Evolutionary conservation across 1,140 invertebrate species (phyloP), one percentile per base, ranked within the genome.

Genomic region (Diploscapter pachys): DNA sequence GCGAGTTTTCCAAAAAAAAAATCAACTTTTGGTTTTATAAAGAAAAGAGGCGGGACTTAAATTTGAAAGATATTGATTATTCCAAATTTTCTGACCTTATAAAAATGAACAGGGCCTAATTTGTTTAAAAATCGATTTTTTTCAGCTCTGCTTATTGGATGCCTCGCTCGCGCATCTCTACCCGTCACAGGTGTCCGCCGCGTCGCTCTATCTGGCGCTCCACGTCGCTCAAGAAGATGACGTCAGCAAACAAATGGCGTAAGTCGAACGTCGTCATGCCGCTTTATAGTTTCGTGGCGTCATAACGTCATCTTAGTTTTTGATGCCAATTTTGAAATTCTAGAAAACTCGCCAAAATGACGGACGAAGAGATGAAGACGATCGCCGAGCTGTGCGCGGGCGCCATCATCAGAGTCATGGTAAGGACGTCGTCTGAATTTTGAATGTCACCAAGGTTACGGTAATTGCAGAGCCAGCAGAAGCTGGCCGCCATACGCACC

Each of bases 401-500:
- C 31, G 31, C 31, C 31, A 31, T 31, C 31, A 31, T 31, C 31
- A 31, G 31, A 31, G 31, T 31, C 31, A 31, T 31, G 31, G 31
- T 31, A 31, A 31, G 9, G 66, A 51, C 5, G 66, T 11, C 6
- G 9, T 68, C 48, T 48, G 8, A 6, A 51, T 68, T 48, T 54
- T 31, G 31, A 31, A 31, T 31, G 31, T 68, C 50, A 52, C 49
- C 48, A 51, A 68, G 51, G 66, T 55, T 8, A 53, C 50, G 11
- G 9, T 68, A 54, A 31, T 5, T 68, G 5, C 66, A 68, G 13
- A 48, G 11, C 6, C 66, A 68, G 51, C 52, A 68, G 51, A 68
- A 53, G 50, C 66, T 68, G 51, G 48, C 52, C 5, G 66, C 66
- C 51, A 51, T 68, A 11, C 9, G 52, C 13, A 54, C 9, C 49